Conservation (phyloP, 1,140 invertebrate species). For the Drosophila tristis region DNA sequence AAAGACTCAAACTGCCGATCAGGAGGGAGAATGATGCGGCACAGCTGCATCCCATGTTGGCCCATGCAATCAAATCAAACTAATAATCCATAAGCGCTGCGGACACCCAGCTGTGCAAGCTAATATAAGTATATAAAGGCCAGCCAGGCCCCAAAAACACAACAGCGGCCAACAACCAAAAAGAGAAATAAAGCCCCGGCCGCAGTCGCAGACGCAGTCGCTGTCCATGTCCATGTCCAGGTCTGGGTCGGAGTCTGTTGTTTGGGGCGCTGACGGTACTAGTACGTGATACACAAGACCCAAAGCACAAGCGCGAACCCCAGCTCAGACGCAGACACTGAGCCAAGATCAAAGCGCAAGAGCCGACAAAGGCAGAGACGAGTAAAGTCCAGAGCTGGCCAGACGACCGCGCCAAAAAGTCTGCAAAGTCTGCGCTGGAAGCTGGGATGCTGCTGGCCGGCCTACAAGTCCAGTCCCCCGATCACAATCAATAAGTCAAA, state of each 20-base stretch:
- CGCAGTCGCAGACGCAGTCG: conserved; percentile 7
- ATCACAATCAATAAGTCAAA: conserved; percentile 84
- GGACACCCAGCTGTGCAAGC: conserved; percentile 78
- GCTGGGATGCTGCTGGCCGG: conserved; percentile 16
- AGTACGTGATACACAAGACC: conserved; percentile 66
- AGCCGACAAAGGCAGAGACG: conserved; percentile 50
- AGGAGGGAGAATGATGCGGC: conserved; percentile 16
- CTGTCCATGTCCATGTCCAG: conserved; percentile 6
- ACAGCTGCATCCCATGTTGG: conserved; percentile 54
- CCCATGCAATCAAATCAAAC: conserved; percentile 79
- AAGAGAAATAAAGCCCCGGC: conserved; percentile 31
- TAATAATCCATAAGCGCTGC: conserved; percentile 78
- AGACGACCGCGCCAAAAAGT: conserved; percentile 74
- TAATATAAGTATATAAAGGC: conserved; percentile 67
- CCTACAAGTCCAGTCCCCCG: conserved; percentile 37
- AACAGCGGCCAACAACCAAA: conserved; percentile 31
- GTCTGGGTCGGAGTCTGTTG: conserved; percentile 22
- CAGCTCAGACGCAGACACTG: conserved; percentile 46
- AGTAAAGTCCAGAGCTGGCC: conserved; percentile 43
- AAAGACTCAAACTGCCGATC: conserved; percentile 53
- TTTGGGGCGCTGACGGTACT: conserved; percentile 72
- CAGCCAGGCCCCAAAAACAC: conserved; percentile 58
- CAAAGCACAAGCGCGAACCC: conserved; percentile 14
- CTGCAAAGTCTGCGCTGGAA: conserved; percentile 65
- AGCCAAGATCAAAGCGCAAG: conserved; percentile 78